Evolutionary conservation across 2,113 vertebrate genomes (phyloP), one percentile per base, ranked within the genome.

Genomic region (Corythornis vintsioides): DNA sequence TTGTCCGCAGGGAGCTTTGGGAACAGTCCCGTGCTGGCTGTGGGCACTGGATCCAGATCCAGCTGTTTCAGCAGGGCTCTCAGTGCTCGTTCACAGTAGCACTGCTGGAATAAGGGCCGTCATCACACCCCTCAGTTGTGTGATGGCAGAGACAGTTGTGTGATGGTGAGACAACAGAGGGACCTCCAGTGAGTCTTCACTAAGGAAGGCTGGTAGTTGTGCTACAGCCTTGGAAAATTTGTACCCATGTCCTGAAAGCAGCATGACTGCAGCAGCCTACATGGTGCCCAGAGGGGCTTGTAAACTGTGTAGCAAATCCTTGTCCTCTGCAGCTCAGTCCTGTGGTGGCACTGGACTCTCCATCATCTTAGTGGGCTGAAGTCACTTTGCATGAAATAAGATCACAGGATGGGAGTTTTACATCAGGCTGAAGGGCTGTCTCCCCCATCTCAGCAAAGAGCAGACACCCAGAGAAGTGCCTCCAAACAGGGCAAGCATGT

Each of bases 81-180:
- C 1, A 2, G 8, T 1, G 15, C 21, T 56, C 13, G 0, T 22
- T 72, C 53, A 15, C 9, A 2, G 2, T 31, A 65, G 24, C 2
- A 2, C 14, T 33, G 72, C 10, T 63, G 53, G 66, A 35, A 11
- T 64, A 19, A 64, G 63, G n/a, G 63, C 48, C 3, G 2, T 26
- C 61, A 1, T 21, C 18, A 63, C n/a, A 42, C 26, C 61, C 1
- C 2, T 10, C 0, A 0, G 26, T 3, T 28, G 9, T 70, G 50
- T 66, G 82, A 50, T 67, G 81, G 47, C 33, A 63, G 50, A 0
- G 10, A 47, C 38, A 38, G 38, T 38, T 38, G 38, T 38, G 38
- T 38, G 38, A 38, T 38, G 52, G 67, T 31, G 69, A 67, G 13
- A 15, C 2, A 10, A 1, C 3, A 31, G 3, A n/a, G 40, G 47